phyloP scores from a whole-genome alignment of 1,140 invertebrate genomes.

The Megalonaias nervosa region DNA sequence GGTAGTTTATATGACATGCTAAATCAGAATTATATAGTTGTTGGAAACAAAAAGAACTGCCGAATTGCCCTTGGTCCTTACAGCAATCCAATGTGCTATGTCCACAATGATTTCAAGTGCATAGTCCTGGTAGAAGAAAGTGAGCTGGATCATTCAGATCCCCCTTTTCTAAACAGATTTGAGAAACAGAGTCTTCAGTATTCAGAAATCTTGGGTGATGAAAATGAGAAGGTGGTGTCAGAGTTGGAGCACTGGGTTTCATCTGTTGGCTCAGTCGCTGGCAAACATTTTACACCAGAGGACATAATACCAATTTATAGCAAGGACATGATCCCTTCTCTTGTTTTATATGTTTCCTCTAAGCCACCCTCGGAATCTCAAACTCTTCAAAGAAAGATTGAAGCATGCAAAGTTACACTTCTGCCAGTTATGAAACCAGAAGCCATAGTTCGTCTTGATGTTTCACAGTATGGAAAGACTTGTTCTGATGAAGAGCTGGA shows the following conservation, averaged over 20 bases:
- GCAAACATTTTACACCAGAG: neutral
- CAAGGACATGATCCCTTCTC: slow-evolving; percentile 17
- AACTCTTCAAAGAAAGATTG: neutral
- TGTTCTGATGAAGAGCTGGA: neutral
- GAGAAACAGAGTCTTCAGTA: too few species aligned
- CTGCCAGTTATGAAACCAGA: slow-evolving; percentile 21
- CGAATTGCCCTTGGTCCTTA: slow-evolving; percentile 46
- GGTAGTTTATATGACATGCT: slow-evolving; percentile 55
- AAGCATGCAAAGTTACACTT: slow-evolving; percentile 8
- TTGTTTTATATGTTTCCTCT: slow-evolving; percentile 5
- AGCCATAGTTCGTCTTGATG: slow-evolving; percentile 6
- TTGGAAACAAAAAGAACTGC: slow-evolving; percentile 42
- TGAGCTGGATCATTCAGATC: slow-evolving; percentile 38
- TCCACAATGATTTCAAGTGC: slow-evolving; percentile 44
- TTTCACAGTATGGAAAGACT: neutral
- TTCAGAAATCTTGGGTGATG: slow-evolving; percentile 28
- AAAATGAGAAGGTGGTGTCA: slow-evolving; percentile 16
- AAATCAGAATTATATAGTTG: slow-evolving; percentile 51
- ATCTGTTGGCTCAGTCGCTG: neutral
- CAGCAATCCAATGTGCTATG: slow-evolving; percentile 50
- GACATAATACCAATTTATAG: slow-evolving; percentile 24
- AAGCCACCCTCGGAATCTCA: neutral
- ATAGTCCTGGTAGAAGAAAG: slow-evolving; percentile 46
- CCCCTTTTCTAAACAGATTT: slow-evolving; percentile 52
- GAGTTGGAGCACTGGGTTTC: slow-evolving; percentile 28